Percentiles rank a stretch among this genome's conserved stretches.
Conservation (phyloP, 2,113 vertebrate species). For the Orthochromis indermauri region DNA sequence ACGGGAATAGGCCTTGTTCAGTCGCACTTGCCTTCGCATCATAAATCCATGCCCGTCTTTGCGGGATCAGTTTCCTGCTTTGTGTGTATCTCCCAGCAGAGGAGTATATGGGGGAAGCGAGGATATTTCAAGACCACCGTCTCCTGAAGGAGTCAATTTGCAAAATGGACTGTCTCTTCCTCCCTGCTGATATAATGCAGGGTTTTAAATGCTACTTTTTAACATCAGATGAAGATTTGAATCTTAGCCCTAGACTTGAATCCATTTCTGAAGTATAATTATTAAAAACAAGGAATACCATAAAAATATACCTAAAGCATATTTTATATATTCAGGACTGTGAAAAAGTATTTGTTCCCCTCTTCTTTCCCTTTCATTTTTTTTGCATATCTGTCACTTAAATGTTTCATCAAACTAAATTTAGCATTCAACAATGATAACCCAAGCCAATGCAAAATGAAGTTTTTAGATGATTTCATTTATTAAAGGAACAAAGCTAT, state of each 20-base stretch:
- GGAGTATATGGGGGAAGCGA: conserved; percentile 1
- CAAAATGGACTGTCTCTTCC: conserved; percentile 44
- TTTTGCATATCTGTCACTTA: neutral
- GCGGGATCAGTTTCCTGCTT: conserved; percentile 43
- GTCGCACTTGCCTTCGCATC: conserved; percentile 41
- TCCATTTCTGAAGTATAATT: neutral
- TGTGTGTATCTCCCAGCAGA: conserved; percentile 32
- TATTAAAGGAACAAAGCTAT: neutral
- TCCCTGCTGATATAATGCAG: conserved; percentile 39
- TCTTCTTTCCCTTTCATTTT: neutral
- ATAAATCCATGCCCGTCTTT: conserved; percentile 63
- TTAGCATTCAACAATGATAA: neutral
- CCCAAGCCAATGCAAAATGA: neutral
- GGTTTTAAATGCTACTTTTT: conserved; percentile 10
- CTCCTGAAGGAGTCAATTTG: conserved; percentile 50
- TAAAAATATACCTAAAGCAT: neutral
- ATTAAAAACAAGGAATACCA: neutral
- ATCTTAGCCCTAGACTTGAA: neutral
- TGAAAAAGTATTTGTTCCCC: neutral
- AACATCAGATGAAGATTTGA: conserved; percentile 13
- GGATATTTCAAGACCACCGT: conserved; percentile 36
- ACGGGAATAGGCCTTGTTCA: conserved; percentile 49
- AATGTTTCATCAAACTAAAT: neutral
- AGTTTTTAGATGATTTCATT: neutral
- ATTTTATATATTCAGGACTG: neutral